These are phyloP conservation scores for Calosoma granatense DNA, from an alignment of 1,140 invertebrate genomes.

Conservation along the genomic window DNA sequence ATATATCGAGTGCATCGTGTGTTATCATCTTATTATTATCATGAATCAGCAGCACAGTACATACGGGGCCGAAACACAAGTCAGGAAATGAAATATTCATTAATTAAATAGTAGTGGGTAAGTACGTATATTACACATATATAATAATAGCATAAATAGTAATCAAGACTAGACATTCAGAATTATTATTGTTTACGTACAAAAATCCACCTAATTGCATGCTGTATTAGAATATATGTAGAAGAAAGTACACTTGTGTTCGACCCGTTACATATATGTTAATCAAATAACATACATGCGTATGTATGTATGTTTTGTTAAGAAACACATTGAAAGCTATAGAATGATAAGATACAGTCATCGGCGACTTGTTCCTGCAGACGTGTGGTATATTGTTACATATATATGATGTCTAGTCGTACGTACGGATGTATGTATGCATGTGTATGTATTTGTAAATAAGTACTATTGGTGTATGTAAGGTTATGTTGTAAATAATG, in stretches of 20 bases:
- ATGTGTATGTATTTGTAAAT: not conserved
- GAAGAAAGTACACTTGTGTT: not conserved
- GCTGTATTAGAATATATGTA: too few species aligned
- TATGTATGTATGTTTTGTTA: too few species aligned
- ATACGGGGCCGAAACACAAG: not conserved
- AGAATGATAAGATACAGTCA: not conserved
- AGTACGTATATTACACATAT: too few species aligned
- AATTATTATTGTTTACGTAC: too few species aligned
- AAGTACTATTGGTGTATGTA: not conserved
- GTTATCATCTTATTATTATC: not conserved
- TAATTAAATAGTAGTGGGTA: too few species aligned
- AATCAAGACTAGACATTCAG: too few species aligned
- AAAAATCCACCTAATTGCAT: not conserved
- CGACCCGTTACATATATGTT: not conserved
- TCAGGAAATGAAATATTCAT: not conserved
- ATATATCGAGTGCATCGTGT: not conserved
- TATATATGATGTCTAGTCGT: too few species aligned
- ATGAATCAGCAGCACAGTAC: not conserved
- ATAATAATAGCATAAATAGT: too few species aligned
- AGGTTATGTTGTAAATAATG: too few species aligned
- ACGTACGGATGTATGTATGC: not conserved
- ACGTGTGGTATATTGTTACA: not conserved
- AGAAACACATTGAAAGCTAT: not conserved
- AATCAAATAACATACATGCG: not conserved
- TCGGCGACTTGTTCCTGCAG: not conserved